A percentile compares a stretch with the other conserved stretches of the same genome.
Evolutionary conservation across 2,113 vertebrate species (phyloP).

Genomic region (Craseonycteris thonglongyai): DNA sequence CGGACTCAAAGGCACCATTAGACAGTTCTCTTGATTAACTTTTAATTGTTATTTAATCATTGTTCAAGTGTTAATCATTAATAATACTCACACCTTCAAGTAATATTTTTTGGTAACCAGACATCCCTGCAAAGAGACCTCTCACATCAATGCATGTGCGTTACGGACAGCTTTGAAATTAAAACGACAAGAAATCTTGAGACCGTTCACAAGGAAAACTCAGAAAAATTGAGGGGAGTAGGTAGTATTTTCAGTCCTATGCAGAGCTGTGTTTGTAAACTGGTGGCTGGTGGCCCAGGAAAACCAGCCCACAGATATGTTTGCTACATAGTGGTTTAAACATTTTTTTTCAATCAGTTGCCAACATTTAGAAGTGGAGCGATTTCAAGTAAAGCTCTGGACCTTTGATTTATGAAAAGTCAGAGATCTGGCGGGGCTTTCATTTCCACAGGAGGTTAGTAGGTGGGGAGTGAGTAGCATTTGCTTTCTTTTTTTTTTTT

Average conservation of each 20-base stretch:
- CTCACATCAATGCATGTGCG: background rate
- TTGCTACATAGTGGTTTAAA: background rate
- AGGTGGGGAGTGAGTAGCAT: background rate
- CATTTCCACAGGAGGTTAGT: background rate
- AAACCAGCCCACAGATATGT: background rate
- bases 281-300: background rate
- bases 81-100: background rate
- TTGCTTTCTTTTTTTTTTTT: background rate
- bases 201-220: background rate
- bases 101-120: background rate
- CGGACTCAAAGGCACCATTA: background rate
- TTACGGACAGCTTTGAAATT: background rate
- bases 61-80: background rate
- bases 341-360: background rate
- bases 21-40: background rate
- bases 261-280: background rate
- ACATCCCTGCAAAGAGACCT: background rate
- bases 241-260: background rate
- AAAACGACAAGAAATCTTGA: background rate
- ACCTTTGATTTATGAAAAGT: background rate
- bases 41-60: background rate
- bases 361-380: background rate
- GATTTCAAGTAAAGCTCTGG: background rate
- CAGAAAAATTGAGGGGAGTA: background rate
- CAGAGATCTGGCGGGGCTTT: background rate